Evolutionary conservation across 1,140 invertebrate genomes (phyloP).

Genomic region (Bombus ignitus): DNA sequence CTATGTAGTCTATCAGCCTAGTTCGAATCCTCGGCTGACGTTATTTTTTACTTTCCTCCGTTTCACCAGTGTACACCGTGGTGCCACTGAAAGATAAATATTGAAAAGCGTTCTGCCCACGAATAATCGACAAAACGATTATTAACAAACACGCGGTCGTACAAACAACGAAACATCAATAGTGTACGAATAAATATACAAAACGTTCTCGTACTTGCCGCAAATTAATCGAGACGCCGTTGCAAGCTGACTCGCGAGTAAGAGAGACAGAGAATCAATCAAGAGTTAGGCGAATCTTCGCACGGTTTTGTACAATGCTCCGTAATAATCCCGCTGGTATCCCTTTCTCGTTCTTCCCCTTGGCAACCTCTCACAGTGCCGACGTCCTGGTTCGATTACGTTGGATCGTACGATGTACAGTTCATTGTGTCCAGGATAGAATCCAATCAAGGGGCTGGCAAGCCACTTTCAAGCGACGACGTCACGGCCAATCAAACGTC

Average conservation of each 20-base stretch:
- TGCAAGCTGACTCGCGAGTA: neutral
- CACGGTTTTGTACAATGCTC: neutral
- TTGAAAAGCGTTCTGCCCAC: neutral
- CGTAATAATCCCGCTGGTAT: neutral
- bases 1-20: neutral
- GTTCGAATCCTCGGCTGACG: neutral
- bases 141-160: neutral
- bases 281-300: neutral
- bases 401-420: conserved; percentile 41
- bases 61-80: too few relatives aligned
- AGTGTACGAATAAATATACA: too few relatives aligned
- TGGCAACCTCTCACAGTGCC: neutral
- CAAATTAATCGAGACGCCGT: conserved; percentile 10
- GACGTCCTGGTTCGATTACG: conserved; percentile 22
- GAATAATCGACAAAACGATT: neutral
- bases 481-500: conserved; percentile 56
- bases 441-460: conserved; percentile 60
- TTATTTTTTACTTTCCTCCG: neutral
- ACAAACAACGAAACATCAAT: neutral
- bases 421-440: conserved; percentile 59
- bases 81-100: neutral
- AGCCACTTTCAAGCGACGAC: conserved; percentile 53
- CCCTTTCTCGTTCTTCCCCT: conserved; percentile 9
- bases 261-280: neutral
- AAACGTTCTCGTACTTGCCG: neutral